A percentile compares a stretch with the other conserved stretches of the same genome.
phyloP scores from a whole-genome alignment of 1,140 invertebrate genomes.

The Copidosoma floridanum region DNA sequence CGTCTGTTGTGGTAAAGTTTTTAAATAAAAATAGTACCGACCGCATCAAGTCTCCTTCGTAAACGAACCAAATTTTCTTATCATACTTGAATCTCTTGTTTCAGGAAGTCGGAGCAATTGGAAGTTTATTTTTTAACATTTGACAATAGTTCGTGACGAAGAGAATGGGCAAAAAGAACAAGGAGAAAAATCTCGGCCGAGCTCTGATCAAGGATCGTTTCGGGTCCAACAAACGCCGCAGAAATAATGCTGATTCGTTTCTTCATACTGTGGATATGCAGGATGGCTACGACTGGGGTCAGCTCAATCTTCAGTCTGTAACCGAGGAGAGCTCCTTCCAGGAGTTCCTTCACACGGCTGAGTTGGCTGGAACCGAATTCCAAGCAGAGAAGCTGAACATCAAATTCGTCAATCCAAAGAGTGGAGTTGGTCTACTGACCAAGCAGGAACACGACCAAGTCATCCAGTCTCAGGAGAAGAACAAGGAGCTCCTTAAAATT shows the following conservation, averaged over 20 bases:
- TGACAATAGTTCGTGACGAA: no score
- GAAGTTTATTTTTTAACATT: no score
- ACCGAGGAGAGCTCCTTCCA: slow-evolving; percentile 94
- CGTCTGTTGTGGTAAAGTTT: no score
- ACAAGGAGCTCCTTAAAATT: slow-evolving; percentile 70
- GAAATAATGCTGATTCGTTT: slow-evolving; percentile 67
- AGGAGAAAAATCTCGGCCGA: slow-evolving; percentile 62
- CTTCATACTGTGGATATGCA: slow-evolving; percentile 83
- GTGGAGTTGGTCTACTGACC: slow-evolving; percentile 63
- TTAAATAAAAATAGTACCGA: no score
- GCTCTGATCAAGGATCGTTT: slow-evolving; percentile 77
- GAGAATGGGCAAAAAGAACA: slow-evolving; percentile 72
- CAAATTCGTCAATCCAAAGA: slow-evolving; percentile 69
- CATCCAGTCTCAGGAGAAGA: slow-evolving; percentile 64
- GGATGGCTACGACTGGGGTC: slow-evolving; percentile 88
- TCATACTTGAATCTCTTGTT: no score
- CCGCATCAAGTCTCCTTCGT: no score
- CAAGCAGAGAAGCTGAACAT: slow-evolving; percentile 87
- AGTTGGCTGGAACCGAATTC: slow-evolving; percentile 92
- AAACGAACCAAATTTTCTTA: no score
- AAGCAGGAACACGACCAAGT: slow-evolving; percentile 64
- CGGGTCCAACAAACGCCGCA: slow-evolving; percentile 58
- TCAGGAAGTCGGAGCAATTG: no score
- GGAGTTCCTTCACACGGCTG: slow-evolving; percentile 92
- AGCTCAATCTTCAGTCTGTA: slow-evolving; percentile 87